Evolutionary conservation across 2,113 vertebrate genomes (phyloP).

Genomic region (Salvelinus namaycush): DNA sequence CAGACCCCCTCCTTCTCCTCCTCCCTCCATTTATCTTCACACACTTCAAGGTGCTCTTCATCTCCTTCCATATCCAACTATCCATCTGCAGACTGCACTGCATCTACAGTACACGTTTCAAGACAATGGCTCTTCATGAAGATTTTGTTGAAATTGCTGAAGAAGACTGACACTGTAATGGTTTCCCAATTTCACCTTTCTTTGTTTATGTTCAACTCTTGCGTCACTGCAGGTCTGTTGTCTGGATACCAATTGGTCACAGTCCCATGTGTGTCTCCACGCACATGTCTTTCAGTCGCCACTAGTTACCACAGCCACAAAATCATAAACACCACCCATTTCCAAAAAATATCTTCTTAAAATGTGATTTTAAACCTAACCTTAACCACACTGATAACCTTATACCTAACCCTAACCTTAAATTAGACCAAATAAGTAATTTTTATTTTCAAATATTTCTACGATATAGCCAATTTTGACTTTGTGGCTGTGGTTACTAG

Average conservation of each 20-base stretch:
- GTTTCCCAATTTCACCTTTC: slow-evolving; percentile 40
- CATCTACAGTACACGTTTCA: neutral
- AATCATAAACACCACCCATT: no score
- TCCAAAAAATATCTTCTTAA: no score
- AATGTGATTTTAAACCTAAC: no score
- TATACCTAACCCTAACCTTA: no score
- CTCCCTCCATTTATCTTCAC: slow-evolving; percentile 3
- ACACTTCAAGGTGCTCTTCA: slow-evolving; percentile 5
- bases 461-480: no score
- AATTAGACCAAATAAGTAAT: no score
- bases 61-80: neutral
- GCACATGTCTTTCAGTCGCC: no score
- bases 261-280: slow-evolving; percentile 71
- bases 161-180: slow-evolving; percentile 18
- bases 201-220: slow-evolving; percentile 35
- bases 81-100: neutral
- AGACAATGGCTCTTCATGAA: slow-evolving; percentile 1
- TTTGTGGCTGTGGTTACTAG: no score
- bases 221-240: slow-evolving; percentile 41
- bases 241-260: slow-evolving; percentile 79
- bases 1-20: neutral
- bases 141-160: no score
- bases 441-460: no score
- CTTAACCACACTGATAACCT: no score
- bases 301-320: no score